Evolutionary conservation across 2,113 vertebrate genomes (phyloP).

Genomic region (Diadophis punctatus): DNA sequence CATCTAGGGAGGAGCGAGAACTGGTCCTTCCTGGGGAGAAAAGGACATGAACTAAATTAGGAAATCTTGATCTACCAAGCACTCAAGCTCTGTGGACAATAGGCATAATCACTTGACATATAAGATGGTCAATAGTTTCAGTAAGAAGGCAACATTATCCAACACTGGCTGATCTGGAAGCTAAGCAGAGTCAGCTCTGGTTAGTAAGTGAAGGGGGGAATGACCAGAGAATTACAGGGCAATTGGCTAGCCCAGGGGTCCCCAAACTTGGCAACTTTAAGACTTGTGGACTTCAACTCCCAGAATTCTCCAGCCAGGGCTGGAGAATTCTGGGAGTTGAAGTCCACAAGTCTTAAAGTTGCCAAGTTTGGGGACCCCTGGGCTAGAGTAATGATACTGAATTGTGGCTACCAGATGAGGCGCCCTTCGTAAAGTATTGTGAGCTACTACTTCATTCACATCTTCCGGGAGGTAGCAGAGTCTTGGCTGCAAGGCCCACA

Average conservation of each 20-base stretch:
- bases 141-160: too few species aligned
- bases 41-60: not conserved
- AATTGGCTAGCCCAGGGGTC: not conserved
- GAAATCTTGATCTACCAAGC: not conserved
- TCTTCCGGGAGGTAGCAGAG: not conserved
- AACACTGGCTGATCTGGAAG: not conserved
- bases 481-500: not conserved
- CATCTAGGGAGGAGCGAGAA: not conserved
- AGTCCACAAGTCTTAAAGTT: too few species aligned
- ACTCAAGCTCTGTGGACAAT: not conserved
- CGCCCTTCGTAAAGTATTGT: not conserved
- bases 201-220: too few species aligned
- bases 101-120: not conserved
- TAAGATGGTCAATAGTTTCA: not conserved
- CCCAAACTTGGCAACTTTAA: too few species aligned
- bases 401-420: not conserved
- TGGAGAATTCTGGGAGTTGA: too few species aligned
- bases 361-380: too few species aligned
- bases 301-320: too few species aligned
- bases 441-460: not conserved
- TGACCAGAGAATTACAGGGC: not conserved
- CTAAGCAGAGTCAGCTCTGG: not conserved
- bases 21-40: conserved; percentile 27
- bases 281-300: too few species aligned
- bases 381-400: not conserved